Conservation (phyloP, 2,888 invertebrate genomes). For the Notodonta dromedarius region DNA sequence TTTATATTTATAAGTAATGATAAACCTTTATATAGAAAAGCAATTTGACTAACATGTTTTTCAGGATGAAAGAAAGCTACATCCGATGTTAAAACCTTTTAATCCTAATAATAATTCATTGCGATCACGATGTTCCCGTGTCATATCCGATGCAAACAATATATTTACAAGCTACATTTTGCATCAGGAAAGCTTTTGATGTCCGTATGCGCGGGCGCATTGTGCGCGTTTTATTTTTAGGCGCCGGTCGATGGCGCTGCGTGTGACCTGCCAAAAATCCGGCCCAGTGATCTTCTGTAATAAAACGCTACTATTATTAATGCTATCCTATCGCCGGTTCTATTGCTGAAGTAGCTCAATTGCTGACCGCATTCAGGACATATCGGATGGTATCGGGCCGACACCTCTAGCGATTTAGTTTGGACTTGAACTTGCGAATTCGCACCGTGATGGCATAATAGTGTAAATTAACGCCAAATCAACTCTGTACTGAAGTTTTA, state of each 20-base stretch:
- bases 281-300: constrained; percentile 72
- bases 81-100: not conserved
- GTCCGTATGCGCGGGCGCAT: constrained; percentile 31
- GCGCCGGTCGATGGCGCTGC: constrained; percentile 42
- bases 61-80: no score
- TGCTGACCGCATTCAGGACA: constrained; percentile 3
- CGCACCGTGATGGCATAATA: no score
- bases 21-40: no score
- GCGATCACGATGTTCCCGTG: not conserved
- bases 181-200: constrained; percentile 24
- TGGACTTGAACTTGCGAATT: no score
- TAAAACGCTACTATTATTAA: constrained; percentile 39
- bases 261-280: constrained; percentile 76
- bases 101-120: not conserved
- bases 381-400: not conserved
- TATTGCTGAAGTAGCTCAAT: constrained; percentile 2
- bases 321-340: constrained; percentile 9
- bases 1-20: no score
- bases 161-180: constrained; percentile 21
- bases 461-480: no score
- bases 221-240: constrained; percentile 41
- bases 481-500: no score
- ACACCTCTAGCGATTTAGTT: no score
- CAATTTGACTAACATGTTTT: no score
- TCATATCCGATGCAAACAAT: constrained; percentile 7